A percentile compares a stretch with the other conserved stretches of the same genome.
Conservation (phyloP, 2,113 vertebrate genomes). For the Neogobius melanostomus region DNA sequence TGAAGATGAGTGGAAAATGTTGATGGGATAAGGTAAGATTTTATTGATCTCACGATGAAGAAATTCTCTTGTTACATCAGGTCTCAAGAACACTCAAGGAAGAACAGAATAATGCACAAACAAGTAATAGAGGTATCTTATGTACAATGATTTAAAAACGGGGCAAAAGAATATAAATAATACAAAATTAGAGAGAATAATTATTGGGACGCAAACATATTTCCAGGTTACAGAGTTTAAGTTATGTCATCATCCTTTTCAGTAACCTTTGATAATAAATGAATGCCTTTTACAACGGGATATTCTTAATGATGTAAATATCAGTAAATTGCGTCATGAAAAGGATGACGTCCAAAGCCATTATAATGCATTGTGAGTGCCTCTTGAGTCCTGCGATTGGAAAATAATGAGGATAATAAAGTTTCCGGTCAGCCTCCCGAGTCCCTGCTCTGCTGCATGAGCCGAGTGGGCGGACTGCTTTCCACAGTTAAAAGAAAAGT, state of each 20-base stretch:
- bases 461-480: conserved; percentile 38
- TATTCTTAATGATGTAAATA: neutral
- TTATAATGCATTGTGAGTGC: conserved; percentile 12
- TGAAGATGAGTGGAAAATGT: no score
- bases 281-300: no score
- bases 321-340: conserved; percentile 1
- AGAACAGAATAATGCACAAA: no score
- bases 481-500: conserved; percentile 42
- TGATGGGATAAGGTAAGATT: no score
- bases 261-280: neutral
- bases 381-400: conserved; percentile 3
- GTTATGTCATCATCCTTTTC: neutral
- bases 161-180: no score
- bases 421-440: conserved; percentile 24
- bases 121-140: no score
- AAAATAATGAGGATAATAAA: conserved; percentile 33
- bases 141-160: no score
- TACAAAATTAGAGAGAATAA: no score
- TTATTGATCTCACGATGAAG: no score
- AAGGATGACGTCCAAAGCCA: neutral
- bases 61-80: no score
- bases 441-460: conserved; percentile 21
- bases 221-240: neutral
- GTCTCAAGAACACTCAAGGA: no score
- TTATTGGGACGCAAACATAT: neutral